phyloP scores from a whole-genome alignment of 2,113 vertebrate genomes.

The Sander vitreus region DNA sequence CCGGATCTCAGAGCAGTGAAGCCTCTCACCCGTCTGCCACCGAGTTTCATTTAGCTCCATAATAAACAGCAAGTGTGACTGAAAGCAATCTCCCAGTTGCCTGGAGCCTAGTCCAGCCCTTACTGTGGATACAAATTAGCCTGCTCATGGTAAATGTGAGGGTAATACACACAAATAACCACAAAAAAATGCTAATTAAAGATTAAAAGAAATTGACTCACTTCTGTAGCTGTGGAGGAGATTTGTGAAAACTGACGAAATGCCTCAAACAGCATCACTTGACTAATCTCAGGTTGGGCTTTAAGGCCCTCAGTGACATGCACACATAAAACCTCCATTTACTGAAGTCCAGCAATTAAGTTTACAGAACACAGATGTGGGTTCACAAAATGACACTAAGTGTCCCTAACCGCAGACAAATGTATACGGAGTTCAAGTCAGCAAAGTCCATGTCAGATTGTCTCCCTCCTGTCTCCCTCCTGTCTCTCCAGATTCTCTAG shows the following conservation, averaged over 20 bases:
- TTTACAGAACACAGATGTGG: too few relatives aligned
- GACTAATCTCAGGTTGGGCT: too few relatives aligned
- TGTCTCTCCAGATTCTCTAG: too few relatives aligned
- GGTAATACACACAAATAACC: neutral
- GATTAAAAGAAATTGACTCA: neutral
- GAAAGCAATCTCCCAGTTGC: slow-evolving; percentile 15
- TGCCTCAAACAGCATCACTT: neutral
- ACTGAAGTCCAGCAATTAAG: too few relatives aligned
- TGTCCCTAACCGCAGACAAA: too few relatives aligned
- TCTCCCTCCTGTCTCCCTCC: too few relatives aligned
- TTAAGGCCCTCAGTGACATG: too few relatives aligned
- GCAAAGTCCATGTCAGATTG: too few relatives aligned
- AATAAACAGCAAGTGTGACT: slow-evolving; percentile 52
- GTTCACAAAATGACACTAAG: too few relatives aligned
- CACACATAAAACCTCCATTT: too few relatives aligned
- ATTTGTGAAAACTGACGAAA: neutral
- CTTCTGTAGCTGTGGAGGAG: neutral
- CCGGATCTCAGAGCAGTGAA: slow-evolving; percentile 57
- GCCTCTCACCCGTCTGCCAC: slow-evolving; percentile 59
- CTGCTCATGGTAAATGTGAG: neutral
- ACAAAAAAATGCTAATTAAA: neutral
- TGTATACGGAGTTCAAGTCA: too few relatives aligned
- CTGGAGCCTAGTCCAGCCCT: neutral
- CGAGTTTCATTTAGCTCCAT: slow-evolving; percentile 54
- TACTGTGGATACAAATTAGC: neutral